Percentiles rank a stretch among this genome's conserved stretches.
phyloP scores from a whole-genome alignment of 2,113 vertebrate genomes.

The Menidia beryllina region DNA sequence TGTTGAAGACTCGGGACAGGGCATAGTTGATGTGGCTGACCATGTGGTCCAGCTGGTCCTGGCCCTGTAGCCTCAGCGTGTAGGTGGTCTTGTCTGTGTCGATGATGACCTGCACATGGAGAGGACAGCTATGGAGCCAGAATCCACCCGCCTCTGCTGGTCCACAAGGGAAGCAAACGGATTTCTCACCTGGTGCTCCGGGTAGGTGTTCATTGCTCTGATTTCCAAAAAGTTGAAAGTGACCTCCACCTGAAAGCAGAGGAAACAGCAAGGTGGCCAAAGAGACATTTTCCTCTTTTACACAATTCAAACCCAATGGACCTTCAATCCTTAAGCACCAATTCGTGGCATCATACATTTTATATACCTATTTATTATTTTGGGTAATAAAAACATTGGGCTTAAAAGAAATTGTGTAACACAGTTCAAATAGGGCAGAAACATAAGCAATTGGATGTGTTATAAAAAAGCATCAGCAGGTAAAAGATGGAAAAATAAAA shows the following conservation, averaged over 20 bases:
- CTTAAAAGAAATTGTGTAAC: no score
- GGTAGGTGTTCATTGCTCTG: constrained; percentile 81
- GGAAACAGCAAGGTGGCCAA: background rate
- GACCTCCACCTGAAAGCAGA: constrained; percentile 74
- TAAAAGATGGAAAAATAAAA: no score
- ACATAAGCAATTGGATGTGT: no score
- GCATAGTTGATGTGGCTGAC: constrained; percentile 87
- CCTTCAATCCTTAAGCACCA: background rate
- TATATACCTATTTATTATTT: background rate
- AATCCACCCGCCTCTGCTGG: background rate
- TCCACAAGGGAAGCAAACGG: background rate
- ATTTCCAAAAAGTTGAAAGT: constrained; percentile 86
- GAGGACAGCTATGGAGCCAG: background rate
- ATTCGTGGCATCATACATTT: no score
- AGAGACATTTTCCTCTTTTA: background rate
- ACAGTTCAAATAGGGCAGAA: no score
- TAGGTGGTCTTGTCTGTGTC: constrained; percentile 90
- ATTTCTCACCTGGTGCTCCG: constrained; percentile 78
- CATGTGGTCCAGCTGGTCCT: constrained; percentile 88
- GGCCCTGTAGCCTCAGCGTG: constrained; percentile 84
- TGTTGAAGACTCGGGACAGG: constrained; percentile 89
- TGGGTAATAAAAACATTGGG: no score
- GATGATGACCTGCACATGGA: constrained; percentile 84
- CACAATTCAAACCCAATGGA: background rate
- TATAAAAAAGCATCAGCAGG: no score